Conservation (phyloP, 2,113 vertebrate species). For the Lophotis ruficrista region DNA sequence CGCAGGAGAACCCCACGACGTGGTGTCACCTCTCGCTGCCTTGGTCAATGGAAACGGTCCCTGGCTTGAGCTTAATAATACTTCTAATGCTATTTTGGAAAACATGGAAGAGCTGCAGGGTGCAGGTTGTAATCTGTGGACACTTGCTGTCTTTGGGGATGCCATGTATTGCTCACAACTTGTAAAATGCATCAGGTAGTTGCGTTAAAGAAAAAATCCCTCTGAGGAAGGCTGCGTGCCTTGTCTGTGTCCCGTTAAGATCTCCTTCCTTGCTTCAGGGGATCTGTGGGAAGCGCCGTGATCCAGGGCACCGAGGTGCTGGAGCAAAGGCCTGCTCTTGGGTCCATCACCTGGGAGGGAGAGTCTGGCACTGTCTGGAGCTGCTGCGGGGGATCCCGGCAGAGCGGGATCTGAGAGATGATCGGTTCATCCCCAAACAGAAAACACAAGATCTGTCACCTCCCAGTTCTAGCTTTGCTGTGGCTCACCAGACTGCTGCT, state of each 20-base stretch:
- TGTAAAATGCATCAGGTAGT: not conserved
- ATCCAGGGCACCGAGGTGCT: not conserved
- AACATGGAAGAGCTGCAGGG: not conserved
- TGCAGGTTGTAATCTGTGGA: not conserved
- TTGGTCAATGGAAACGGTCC: not conserved
- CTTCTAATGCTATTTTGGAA: not conserved
- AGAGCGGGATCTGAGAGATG: not conserved
- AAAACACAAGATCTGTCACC: not conserved
- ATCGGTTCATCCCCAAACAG: not conserved
- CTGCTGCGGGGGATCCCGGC: not conserved
- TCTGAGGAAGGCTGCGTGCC: not conserved
- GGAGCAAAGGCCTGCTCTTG: not conserved
- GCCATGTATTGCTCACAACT: not conserved
- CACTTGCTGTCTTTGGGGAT: not conserved
- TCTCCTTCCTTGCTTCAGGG: not conserved
- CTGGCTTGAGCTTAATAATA: not conserved
- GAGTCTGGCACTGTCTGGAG: not conserved
- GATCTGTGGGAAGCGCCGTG: not conserved
- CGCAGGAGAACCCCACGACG: not conserved
- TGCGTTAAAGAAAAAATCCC: not conserved
- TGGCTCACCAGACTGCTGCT: not conserved
- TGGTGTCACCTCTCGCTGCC: conserved; percentile 6
- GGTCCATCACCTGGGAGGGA: not conserved
- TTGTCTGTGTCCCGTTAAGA: not conserved
- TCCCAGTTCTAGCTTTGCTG: not conserved